Evolutionary conservation across 2,113 vertebrate species (phyloP), one percentile per base, ranked within the genome.

Genomic region (Todiramphus saurophagus): DNA sequence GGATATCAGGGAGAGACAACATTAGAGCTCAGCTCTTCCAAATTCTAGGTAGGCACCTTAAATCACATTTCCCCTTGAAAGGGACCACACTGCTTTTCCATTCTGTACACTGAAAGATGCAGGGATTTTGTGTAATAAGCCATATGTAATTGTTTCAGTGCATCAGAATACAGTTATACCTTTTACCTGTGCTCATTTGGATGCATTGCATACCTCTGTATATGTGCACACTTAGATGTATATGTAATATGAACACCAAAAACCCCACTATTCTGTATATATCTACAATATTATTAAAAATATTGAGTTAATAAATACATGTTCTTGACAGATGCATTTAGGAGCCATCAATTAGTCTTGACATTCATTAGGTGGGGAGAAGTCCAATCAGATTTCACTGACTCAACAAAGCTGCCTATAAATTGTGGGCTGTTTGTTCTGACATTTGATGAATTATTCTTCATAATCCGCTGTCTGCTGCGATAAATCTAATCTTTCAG

Each of bases 381-480:
- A 94, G 95, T 77, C 97, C 98, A 97, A 97, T 98, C 98, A 97
- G 97, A 98, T 97, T 95, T 96, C 94, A 94, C 97, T 95, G 91
- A 94, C 93, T 97, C 96, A 97, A 95, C 94, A 97, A 97, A 97
- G 97, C 97, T 23, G 59, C 96, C 97, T 97, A 83, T 96, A 98
- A 98, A 98, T 97, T 97, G 96, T 97, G 93, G 96, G 92, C 96
- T 97, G 94, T 94, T 89, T 97, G 94, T 97, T 81, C 96, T 98
- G 98, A 98, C 98, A 27, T 98, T 98, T 98, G 98, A 98, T 98
- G 96, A 98, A 98, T 98, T 98, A 97, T 98, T 98, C 97, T 98
- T 98, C 98, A 98, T 98, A 98, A 98, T 98, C 95, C 97, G 87
- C 97, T 88, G 87, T 95, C 96, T 97, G 95, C 95, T 97, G 94